These are phyloP conservation scores for Tragulus kanchil DNA, from an alignment of 2,113 vertebrate species.

Conservation along the genomic window DNA sequence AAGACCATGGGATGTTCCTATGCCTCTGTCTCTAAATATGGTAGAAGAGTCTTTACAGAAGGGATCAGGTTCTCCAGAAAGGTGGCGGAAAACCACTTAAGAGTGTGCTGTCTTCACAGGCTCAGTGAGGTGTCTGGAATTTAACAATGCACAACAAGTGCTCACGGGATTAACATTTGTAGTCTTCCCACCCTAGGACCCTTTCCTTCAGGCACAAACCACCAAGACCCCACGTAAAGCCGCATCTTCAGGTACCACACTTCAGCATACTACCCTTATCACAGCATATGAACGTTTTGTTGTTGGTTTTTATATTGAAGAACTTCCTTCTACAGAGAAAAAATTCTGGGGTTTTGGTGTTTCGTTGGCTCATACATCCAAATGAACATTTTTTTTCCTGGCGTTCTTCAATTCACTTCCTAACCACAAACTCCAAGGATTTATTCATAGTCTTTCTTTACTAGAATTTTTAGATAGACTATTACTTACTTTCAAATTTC, in stretches of 20 bases:
- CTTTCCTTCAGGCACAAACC: neutral
- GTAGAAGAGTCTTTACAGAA: constrained; percentile 78
- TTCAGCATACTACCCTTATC: neutral
- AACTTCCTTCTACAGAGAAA: neutral
- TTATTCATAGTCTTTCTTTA: constrained; percentile 12
- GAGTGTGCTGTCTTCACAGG: neutral
- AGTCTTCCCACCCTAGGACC: neutral
- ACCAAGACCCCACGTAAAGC: neutral
- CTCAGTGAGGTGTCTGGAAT: neutral
- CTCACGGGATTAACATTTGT: neutral
- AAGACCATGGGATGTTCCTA: constrained; percentile 75
- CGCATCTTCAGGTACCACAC: neutral
- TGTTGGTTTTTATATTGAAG: constrained; percentile 21
- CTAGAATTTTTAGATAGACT: neutral
- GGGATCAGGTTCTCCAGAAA: constrained; percentile 69
- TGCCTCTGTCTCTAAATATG: constrained; percentile 76
- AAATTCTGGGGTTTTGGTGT: neutral
- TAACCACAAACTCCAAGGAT: neutral
- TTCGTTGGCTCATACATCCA: neutral
- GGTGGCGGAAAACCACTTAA: neutral
- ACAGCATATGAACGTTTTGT: no score
- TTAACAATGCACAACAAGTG: neutral
- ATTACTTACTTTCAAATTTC: constrained; percentile 48
- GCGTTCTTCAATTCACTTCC: neutral
- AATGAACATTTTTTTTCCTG: neutral